phyloP scores from a whole-genome alignment of 64 coral and sea anemone species.

The Montipora efflorescens region DNA sequence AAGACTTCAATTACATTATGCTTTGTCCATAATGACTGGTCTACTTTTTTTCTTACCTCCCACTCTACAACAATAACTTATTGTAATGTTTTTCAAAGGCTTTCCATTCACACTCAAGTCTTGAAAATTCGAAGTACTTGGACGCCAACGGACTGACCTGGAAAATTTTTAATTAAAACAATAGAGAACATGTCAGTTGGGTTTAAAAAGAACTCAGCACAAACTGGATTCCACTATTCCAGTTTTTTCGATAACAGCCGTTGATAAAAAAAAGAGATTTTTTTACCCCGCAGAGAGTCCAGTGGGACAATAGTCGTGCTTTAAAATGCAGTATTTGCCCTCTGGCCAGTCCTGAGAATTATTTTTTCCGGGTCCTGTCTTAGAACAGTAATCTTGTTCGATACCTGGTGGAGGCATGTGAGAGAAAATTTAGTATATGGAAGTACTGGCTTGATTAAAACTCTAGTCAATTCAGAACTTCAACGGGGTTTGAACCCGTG shows the following conservation, averaged over 20 bases:
- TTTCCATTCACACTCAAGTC: constrained; percentile 33
- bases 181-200: too few species aligned
- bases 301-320: constrained; percentile 65
- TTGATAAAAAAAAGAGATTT: not conserved
- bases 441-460: too few species aligned
- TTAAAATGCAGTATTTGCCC: constrained; percentile 85
- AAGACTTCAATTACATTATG: too few species aligned
- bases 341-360: constrained; percentile 63
- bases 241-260: too few species aligned
- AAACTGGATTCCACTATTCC: too few species aligned
- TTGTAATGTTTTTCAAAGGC: constrained; percentile 8
- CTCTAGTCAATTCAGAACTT: too few species aligned
- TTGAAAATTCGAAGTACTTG: constrained; percentile 18
- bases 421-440: not conserved
- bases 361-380: constrained; percentile 62
- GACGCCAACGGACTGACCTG: not conserved
- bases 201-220: too few species aligned
- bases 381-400: constrained; percentile 93
- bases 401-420: constrained; percentile 29
- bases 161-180: not conserved
- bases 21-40: not conserved
- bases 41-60: not conserved
- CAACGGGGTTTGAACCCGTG: too few species aligned
- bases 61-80: constrained; percentile 85
- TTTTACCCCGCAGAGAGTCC: constrained; percentile 80